These are phyloP conservation scores for Neolamprologus cancellatus DNA, from an alignment of 2,113 vertebrate species.

Conservation along the genomic window DNA sequence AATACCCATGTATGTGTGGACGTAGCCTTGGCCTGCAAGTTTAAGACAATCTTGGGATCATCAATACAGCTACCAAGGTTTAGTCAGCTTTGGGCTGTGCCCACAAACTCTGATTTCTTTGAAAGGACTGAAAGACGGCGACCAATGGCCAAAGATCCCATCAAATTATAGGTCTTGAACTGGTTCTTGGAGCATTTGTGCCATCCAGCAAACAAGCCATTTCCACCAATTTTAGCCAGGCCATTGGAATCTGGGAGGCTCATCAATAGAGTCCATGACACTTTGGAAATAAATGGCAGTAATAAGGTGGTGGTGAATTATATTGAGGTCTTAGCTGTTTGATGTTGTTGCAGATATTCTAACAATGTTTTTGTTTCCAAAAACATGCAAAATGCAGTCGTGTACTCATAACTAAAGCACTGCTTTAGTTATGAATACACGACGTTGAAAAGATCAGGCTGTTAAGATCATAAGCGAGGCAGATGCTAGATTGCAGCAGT, in stretches of 20 bases:
- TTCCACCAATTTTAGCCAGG: neutral
- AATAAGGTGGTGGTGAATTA: neutral
- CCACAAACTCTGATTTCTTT: neutral
- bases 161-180: neutral
- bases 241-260: neutral
- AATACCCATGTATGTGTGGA: too few species aligned
- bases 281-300: neutral
- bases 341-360: neutral
- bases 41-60: rapidly evolving
- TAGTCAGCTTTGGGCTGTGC: neutral
- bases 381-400: neutral
- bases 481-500: neutral
- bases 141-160: neutral
- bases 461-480: neutral
- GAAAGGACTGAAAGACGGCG: rapidly evolving
- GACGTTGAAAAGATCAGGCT: rapidly evolving
- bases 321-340: neutral
- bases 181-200: neutral
- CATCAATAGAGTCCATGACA: neutral
- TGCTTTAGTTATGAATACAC: neutral
- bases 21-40: neutral
- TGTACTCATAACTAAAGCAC: neutral
- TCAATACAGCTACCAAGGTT: neutral
- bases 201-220: neutral
- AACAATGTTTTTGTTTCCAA: neutral